phyloP scores from a whole-genome alignment of 2,113 vertebrate species.

The Tachysurus vachellii region DNA sequence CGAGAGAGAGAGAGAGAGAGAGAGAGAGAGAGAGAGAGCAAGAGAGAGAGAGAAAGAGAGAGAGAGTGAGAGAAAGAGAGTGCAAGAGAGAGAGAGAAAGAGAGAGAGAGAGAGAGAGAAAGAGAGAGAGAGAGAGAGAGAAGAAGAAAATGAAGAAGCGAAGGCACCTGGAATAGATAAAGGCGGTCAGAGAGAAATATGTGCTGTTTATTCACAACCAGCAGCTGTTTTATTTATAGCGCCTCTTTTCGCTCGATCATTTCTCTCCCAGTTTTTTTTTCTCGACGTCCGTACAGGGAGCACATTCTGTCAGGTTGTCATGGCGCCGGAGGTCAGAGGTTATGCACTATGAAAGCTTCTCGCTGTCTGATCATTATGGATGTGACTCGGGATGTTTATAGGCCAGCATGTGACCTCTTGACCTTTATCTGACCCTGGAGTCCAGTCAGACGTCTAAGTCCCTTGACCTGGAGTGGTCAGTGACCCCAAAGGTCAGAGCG shows the following conservation, averaged over 20 bases:
- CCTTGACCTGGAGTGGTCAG: conserved; percentile 48
- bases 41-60: no score
- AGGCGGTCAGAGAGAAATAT: conserved; percentile 16
- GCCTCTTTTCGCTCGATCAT: neutral
- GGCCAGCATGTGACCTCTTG: conserved; percentile 57
- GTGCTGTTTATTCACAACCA: conserved; percentile 8
- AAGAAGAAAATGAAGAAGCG: neutral
- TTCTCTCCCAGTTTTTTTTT: neutral
- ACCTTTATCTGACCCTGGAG: conserved; percentile 59
- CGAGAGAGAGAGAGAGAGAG: no score
- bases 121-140: neutral
- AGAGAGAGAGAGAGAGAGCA: neutral
- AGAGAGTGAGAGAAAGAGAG: no score
- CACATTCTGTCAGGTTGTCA: conserved; percentile 32
- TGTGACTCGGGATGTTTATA: conserved; percentile 64
- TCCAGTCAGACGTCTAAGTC: conserved; percentile 55
- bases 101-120: no score
- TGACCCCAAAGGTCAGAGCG: neutral
- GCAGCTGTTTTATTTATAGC: conserved; percentile 26
- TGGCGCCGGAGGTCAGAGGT: conserved; percentile 60
- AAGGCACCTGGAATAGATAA: neutral
- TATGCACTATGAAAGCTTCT: conserved; percentile 63
- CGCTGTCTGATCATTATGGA: conserved; percentile 60
- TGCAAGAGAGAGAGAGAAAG: no score
- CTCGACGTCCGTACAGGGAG: neutral